phyloP scores from a whole-genome alignment of 2,113 vertebrate genomes.

The Scophthalmus maximus region DNA sequence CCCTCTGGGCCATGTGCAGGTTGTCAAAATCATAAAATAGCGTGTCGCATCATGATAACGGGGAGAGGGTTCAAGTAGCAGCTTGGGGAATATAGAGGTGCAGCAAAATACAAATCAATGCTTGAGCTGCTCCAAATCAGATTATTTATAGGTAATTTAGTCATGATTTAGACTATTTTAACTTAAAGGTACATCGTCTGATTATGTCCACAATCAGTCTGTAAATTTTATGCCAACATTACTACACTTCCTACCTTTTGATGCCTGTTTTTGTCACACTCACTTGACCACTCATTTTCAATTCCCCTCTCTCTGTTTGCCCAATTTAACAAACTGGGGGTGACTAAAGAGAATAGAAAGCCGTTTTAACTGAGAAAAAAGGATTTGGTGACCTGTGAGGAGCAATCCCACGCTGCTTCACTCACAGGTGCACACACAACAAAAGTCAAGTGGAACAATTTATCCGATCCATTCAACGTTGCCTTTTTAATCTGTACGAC shows the following conservation, averaged over 20 bases:
- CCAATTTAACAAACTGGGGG: conserved; percentile 76
- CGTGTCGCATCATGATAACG: too few relatives aligned
- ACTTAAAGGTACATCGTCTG: neutral
- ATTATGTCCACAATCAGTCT: neutral
- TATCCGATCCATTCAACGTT: conserved; percentile 84
- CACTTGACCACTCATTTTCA: conserved; percentile 53
- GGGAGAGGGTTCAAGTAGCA: neutral
- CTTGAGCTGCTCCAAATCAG: neutral
- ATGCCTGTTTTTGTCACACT: conserved; percentile 47
- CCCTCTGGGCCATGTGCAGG: too few relatives aligned
- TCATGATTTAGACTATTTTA: neutral
- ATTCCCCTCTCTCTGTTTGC: conserved; percentile 50
- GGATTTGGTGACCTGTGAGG: conserved; percentile 72
- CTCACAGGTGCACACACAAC: conserved; percentile 83
- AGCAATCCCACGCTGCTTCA: conserved; percentile 80
- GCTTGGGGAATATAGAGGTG: neutral
- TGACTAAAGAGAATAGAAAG: conserved; percentile 74
- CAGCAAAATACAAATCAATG: neutral
- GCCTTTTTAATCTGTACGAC: conserved; percentile 91
- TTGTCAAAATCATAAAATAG: too few relatives aligned
- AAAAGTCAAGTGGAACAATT: conserved; percentile 83
- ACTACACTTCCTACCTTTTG: conserved; percentile 34
- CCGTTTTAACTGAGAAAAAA: conserved; percentile 52
- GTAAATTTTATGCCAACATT: conserved; percentile 6
- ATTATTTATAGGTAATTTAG: neutral